Conservation (phyloP, 2,113 vertebrate species). For the Sebastes schlegelii region DNA sequence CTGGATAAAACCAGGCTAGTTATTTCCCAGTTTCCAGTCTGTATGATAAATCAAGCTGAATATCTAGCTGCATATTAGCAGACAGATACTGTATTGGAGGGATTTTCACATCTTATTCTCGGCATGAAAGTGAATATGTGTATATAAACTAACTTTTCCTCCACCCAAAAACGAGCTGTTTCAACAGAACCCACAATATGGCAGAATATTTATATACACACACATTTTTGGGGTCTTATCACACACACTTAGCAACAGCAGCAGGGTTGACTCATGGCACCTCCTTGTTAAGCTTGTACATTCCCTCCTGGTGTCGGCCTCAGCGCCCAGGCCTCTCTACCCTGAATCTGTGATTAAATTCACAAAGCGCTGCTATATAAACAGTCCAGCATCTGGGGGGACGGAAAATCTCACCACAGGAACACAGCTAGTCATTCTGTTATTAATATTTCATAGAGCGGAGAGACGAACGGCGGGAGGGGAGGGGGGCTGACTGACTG, state of each 20-base stretch:
- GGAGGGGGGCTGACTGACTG: not conserved
- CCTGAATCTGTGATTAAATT: conserved; percentile 77
- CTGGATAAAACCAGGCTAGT: not conserved
- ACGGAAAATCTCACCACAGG: conserved; percentile 77
- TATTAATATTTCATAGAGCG: conserved; percentile 83
- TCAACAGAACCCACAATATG: conserved; percentile 20
- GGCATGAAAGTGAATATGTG: not conserved
- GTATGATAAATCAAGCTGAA: too few relatives aligned
- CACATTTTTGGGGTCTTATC: conserved; percentile 42
- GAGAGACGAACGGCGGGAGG: conserved; percentile 37
- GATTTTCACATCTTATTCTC: not conserved
- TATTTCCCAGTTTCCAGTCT: not conserved
- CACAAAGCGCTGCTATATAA: conserved; percentile 81
- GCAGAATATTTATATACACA: conserved; percentile 28
- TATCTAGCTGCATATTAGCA: not conserved
- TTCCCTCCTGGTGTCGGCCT: conserved; percentile 63
- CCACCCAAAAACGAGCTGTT: not conserved
- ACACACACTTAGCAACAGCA: conserved; percentile 42
- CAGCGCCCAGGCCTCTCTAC: conserved; percentile 60
- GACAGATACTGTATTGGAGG: not conserved
- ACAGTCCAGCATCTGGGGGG: conserved; percentile 79
- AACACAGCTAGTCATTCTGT: conserved; percentile 77
- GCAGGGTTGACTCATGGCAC: conserved; percentile 65
- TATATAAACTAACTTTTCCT: not conserved
- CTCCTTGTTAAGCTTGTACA: conserved; percentile 76